These are phyloP conservation scores for Oreortyx pictus DNA, from an alignment of 2,797 vertebrate species.

Conservation along the genomic window DNA sequence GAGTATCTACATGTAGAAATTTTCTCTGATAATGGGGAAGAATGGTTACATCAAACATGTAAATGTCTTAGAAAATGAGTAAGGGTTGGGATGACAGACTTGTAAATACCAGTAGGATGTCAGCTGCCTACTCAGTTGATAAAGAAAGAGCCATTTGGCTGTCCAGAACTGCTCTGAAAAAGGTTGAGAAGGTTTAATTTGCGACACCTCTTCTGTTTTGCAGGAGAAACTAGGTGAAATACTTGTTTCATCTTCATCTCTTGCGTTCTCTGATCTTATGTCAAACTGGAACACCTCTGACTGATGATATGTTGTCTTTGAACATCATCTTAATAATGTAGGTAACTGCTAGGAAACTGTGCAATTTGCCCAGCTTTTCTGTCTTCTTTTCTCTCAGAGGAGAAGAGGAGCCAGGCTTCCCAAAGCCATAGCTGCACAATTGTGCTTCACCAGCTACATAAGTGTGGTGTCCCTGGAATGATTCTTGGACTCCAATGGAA, in stretches of 20 bases:
- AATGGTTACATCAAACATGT: background rate
- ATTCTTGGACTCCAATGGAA: background rate
- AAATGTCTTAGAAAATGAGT: background rate
- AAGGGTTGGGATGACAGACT: background rate
- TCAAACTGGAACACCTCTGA: background rate
- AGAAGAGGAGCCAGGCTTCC: background rate
- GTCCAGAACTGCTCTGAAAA: background rate
- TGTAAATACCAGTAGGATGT: background rate
- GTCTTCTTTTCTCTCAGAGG: background rate
- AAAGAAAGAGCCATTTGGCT: background rate
- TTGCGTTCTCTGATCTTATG: background rate
- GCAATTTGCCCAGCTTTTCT: background rate
- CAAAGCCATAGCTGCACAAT: background rate
- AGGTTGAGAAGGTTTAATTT: background rate
- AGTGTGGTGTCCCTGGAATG: background rate
- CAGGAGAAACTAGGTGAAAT: background rate
- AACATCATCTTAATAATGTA: background rate
- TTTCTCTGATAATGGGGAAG: background rate
- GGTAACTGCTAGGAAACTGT: background rate
- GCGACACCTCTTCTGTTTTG: background rate
- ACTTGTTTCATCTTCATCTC: background rate
- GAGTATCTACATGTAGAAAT: background rate
- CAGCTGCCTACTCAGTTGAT: background rate
- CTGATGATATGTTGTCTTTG: background rate
- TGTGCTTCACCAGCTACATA: background rate